Percentiles rank a stretch among this genome's conserved stretches.
Evolutionary conservation across 2,797 vertebrate genomes (phyloP).

Genomic region (Melanotaenia pygmaea): DNA sequence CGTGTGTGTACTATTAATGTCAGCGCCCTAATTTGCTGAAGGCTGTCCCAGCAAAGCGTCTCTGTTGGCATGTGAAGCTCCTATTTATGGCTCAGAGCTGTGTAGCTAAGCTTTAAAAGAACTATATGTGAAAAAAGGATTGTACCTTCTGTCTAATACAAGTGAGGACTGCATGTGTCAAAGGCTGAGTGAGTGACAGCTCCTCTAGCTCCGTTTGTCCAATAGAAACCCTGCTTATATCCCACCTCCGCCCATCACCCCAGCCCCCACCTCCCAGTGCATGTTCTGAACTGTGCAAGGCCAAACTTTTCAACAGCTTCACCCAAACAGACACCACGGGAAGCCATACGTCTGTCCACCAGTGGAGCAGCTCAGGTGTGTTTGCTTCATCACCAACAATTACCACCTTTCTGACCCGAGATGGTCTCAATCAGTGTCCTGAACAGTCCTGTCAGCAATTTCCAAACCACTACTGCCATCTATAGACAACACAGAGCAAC

Average conservation of each 20-base stretch:
- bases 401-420: too few species aligned
- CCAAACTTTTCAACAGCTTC: not conserved
- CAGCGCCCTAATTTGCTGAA: conserved; percentile 50
- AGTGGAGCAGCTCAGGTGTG: too few species aligned
- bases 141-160: conserved; percentile 65
- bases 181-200: conserved; percentile 65
- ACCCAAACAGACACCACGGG: not conserved
- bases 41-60: conserved; percentile 48
- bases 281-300: conserved; percentile 66
- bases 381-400: too few species aligned
- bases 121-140: conserved; percentile 61
- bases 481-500: too few species aligned
- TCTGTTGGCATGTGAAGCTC: conserved; percentile 69
- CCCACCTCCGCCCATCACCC: conserved; percentile 33
- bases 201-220: conserved; percentile 63
- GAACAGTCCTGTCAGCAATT: too few species aligned
- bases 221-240: conserved; percentile 48
- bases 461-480: too few species aligned
- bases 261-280: conserved; percentile 66
- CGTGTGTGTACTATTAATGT: conserved; percentile 14
- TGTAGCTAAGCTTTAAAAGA: conserved; percentile 70
- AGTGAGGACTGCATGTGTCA: conserved; percentile 70
- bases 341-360: too few species aligned
- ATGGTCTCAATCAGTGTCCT: too few species aligned
- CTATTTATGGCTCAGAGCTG: conserved; percentile 60